A percentile compares a stretch with the other conserved stretches of the same genome.
Conservation (phyloP, 2,888 invertebrate genomes). For the Furcula furcula region DNA sequence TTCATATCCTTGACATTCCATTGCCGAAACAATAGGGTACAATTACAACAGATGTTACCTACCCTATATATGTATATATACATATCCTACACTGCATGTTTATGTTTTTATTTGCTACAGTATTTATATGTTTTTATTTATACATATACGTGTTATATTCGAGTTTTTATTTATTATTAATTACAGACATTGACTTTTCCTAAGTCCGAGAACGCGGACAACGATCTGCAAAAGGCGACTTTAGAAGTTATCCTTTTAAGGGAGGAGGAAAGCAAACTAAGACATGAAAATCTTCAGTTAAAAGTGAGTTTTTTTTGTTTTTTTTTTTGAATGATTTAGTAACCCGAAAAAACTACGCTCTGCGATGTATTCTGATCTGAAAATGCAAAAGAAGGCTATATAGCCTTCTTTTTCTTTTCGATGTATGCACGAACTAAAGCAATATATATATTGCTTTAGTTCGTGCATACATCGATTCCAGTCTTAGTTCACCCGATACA, state of each 20-base stretch:
- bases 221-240: constrained; percentile 84
- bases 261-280: constrained; percentile 89
- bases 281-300: constrained; percentile 92
- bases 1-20: constrained; percentile 12
- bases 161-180: constrained; percentile 26
- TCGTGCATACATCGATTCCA: no score
- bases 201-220: constrained; percentile 67
- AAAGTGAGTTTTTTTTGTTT: constrained; percentile 82
- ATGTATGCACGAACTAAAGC: no score
- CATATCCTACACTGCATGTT: constrained; percentile 46
- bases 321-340: constrained; percentile 5
- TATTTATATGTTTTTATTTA: constrained; percentile 6
- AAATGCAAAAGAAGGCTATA: no score
- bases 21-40: constrained; percentile 12
- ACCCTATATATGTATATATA: no score
- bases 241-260: constrained; percentile 89
- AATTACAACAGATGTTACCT: constrained; percentile 12
- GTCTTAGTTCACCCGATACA: no score
- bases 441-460: no score
- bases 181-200: constrained; percentile 60
- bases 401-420: no score
- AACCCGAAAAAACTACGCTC: no score
- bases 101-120: constrained; percentile 42
- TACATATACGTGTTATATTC: constrained; percentile 7
- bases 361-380: no score